Evolutionary conservation across 30 jellyfish, hydroid and myxozoan species (phyloP).

Genomic region (Turritopsis dohrnii): DNA sequence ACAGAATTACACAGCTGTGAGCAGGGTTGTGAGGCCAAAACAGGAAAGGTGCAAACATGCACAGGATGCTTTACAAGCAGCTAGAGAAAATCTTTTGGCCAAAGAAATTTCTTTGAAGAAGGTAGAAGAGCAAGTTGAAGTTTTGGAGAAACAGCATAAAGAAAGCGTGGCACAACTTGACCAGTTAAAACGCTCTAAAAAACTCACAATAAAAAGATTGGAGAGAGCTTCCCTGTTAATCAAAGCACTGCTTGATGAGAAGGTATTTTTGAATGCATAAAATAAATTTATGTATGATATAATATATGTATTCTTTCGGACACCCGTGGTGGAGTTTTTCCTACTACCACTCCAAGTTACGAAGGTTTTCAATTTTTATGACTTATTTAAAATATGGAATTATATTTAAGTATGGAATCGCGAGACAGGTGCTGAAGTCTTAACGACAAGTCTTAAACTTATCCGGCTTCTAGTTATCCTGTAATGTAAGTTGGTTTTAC

Average conservation of each 20-base stretch:
- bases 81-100: slow-evolving; percentile 47
- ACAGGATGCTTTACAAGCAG: slow-evolving; percentile 62
- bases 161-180: slow-evolving; percentile 54
- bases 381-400: too few relatives aligned
- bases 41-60: slow-evolving; percentile 80
- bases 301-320: too few relatives aligned
- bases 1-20: slow-evolving; percentile 71
- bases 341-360: too few relatives aligned
- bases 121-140: slow-evolving; percentile 70
- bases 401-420: too few relatives aligned
- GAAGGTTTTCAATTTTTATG: too few relatives aligned
- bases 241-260: slow-evolving; percentile 69
- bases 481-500: too few relatives aligned
- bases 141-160: slow-evolving; percentile 47
- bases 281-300: too few relatives aligned
- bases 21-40: slow-evolving; percentile 76
- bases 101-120: slow-evolving; percentile 52
- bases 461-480: too few relatives aligned
- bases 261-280: slow-evolving; percentile 32
- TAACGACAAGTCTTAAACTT: too few relatives aligned
- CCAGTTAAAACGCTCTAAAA: slow-evolving; percentile 44
- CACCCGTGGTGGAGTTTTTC: too few relatives aligned
- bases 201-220: slow-evolving; percentile 58
- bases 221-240: slow-evolving; percentile 67
- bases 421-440: too few relatives aligned